phyloP scores from a whole-genome alignment of 2,113 vertebrate species.

The Mobula birostris region DNA sequence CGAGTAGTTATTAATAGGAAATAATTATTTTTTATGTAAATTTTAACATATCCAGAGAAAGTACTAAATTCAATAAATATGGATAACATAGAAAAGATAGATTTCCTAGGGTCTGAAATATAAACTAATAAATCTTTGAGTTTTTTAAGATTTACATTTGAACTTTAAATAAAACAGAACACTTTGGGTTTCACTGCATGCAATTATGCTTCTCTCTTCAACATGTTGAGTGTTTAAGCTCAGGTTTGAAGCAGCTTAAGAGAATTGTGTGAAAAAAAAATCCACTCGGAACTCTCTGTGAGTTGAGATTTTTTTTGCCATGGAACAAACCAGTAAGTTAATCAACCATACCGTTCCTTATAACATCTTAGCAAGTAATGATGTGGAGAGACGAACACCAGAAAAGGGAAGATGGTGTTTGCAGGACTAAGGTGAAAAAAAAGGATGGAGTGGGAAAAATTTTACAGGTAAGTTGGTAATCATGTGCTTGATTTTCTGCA shows the following conservation, averaged over 20 bases:
- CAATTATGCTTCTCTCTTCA: neutral
- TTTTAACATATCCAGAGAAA: too few relatives aligned
- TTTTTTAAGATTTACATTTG: too few relatives aligned
- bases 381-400: neutral
- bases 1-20: too few relatives aligned
- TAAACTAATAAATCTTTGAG: too few relatives aligned
- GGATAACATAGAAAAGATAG: too few relatives aligned
- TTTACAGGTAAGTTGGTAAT: neutral
- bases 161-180: neutral
- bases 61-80: too few relatives aligned
- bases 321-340: neutral
- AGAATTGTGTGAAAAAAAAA: neutral
- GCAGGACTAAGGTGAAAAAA: too few relatives aligned
- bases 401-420: neutral
- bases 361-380: neutral
- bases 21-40: too few relatives aligned
- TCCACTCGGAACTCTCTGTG: neutral
- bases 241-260: neutral
- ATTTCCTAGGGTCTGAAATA: too few relatives aligned
- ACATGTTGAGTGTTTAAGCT: neutral
- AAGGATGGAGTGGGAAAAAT: neutral
- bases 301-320: neutral
- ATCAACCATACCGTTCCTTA: neutral
- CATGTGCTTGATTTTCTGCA: neutral
- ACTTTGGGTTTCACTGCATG: neutral